Percentiles rank a stretch among this genome's conserved stretches.
These are phyloP conservation scores for Galerucella calmariensis DNA, from an alignment of 2,888 invertebrate genomes.

Conservation along the genomic window DNA sequence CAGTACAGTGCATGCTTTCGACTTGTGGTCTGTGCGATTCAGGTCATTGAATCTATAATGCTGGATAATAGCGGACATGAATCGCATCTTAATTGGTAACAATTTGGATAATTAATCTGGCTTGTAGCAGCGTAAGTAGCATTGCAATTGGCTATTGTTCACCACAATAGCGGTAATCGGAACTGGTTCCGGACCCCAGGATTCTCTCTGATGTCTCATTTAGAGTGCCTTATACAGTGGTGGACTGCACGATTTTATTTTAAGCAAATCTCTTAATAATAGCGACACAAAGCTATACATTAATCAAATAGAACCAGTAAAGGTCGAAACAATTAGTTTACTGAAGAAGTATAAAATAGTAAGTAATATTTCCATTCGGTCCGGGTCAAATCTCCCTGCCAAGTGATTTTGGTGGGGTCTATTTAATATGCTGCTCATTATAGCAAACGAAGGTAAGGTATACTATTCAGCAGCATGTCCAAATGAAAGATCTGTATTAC, in stretches of 20 bases:
- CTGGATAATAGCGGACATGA: slow-evolving; percentile 64
- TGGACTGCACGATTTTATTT: not conserved
- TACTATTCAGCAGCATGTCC: too few species aligned
- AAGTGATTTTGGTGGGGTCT: too few species aligned
- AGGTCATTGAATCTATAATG: slow-evolving; percentile 51
- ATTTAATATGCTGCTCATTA: too few species aligned
- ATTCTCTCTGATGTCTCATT: slow-evolving; percentile 61
- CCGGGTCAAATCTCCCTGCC: too few species aligned
- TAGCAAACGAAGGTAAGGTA: too few species aligned
- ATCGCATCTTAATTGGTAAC: slow-evolving; percentile 70
- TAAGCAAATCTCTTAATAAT: not conserved
- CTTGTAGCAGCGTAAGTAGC: slow-evolving; percentile 63
- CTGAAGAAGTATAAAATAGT: too few species aligned
- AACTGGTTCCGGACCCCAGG: slow-evolving; percentile 63
- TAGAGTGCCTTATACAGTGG: slow-evolving; percentile 55
- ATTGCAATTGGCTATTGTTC: slow-evolving; percentile 66
- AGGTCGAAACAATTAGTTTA: too few species aligned
- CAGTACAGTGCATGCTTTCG: slow-evolving; percentile 16
- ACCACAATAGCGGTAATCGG: slow-evolving; percentile 66
- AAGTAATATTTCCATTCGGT: too few species aligned
- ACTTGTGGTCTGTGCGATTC: slow-evolving; percentile 24
- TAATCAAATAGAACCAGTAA: too few species aligned
- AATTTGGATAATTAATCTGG: slow-evolving; percentile 68
- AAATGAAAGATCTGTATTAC: too few species aligned
- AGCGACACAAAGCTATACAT: not conserved